Base-by-base conservation (phyloP, 2,797 vertebrate genomes). In the Falco cherrug region DNA sequence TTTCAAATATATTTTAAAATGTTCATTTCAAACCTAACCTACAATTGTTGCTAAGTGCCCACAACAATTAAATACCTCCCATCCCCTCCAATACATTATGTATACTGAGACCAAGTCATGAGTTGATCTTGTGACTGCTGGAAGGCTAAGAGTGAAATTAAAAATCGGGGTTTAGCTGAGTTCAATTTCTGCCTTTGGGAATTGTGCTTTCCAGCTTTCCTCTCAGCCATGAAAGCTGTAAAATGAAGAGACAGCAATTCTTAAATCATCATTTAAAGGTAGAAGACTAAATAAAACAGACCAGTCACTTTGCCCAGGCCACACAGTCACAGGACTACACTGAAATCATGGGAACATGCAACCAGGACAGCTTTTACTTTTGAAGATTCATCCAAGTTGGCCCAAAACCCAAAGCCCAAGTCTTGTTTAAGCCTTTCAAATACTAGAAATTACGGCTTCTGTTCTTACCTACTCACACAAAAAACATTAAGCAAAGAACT, bases 91-190 rank as follows among this genome's bases (percentile, higher is more conserved):
- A 91, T 90, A 81, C 35, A 88, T 86, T 90, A 91, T 92, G 89
- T 90, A 96, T 84, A 89, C 87, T 56, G 83, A 92, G 89, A 95
- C 82, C 89, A 90, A 95, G 95, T 93, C 95, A 96, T 74, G 87
- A 91, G 91, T 24, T 75, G 77, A 88, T 96, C 95, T 96, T 94
- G 92, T 96, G 96, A 96, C 95, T 95, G 82, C 92, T 96, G 91
- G 87, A 97, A 96, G 65, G 93, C 96, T 86, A 29, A 87, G 82
- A 95, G 50, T 45, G 50, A 94, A 93, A 94, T 94, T 84, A 94
- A 95, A 95, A 96, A 84, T 65, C 9, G 10, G 81, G 94, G 73
- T 95, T 95, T 88, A 84, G 87, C 94, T 0, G 59, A 93, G 94
- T 93, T 92, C 94, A 91, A 4, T 56, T 17, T 28, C 67, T 92